Percentiles rank a stretch among this genome's conserved stretches.
phyloP scores from a whole-genome alignment of 1,140 invertebrate species.

The Bombus waltoni region DNA sequence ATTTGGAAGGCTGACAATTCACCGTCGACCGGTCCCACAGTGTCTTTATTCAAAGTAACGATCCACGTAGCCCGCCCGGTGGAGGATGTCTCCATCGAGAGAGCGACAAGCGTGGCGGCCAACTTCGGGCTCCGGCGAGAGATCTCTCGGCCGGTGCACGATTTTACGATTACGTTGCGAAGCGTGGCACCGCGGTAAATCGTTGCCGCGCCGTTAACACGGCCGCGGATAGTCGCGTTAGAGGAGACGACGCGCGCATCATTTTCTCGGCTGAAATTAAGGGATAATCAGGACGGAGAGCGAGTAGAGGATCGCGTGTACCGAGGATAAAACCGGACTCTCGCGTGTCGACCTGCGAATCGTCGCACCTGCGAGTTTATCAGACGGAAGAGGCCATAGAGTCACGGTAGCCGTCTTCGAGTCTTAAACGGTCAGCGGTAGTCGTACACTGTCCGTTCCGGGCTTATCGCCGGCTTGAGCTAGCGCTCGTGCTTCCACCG shows the following conservation, averaged over 20 bases:
- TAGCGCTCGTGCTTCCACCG: not conserved
- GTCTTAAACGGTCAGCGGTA: constrained; percentile 63
- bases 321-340: constrained; percentile 45
- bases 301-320: constrained; percentile 43
- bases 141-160: not conserved
- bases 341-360: constrained; percentile 55
- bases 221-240: too few species aligned
- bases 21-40: not conserved
- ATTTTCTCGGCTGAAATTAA: not conserved
- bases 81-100: constrained; percentile 12
- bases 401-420: constrained; percentile 55
- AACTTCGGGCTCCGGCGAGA: not conserved
- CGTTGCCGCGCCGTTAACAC: too few species aligned
- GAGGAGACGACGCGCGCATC: too few species aligned
- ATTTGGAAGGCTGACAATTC: constrained; percentile 37
- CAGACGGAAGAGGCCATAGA: constrained; percentile 54
- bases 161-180: too few species aligned
- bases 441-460: constrained; percentile 53
- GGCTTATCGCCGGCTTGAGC: constrained; percentile 42
- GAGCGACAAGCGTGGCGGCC: not conserved
- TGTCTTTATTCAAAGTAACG: constrained; percentile 33
- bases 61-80: not conserved
- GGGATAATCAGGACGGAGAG: constrained; percentile 36
- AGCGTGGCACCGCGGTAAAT: too few species aligned
- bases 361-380: constrained; percentile 60